Percentiles rank a stretch among this genome's conserved stretches.
phyloP scores from a whole-genome alignment of 1,140 invertebrate genomes.

The Tribolium madens region DNA sequence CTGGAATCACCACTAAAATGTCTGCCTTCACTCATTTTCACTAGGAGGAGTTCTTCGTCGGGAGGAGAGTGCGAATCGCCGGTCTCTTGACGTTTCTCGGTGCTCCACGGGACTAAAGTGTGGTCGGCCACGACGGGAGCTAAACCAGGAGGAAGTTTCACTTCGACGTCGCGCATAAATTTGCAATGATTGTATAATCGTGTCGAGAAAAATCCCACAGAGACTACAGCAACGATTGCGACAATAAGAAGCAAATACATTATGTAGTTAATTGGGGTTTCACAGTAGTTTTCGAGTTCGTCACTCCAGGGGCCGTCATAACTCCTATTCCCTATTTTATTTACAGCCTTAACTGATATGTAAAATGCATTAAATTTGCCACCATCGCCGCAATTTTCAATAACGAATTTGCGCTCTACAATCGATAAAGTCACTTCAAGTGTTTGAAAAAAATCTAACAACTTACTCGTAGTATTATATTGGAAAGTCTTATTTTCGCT shows the following conservation, averaged over 20 bases:
- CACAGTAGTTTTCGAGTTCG: constrained; percentile 53
- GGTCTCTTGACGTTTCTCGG: constrained; percentile 50
- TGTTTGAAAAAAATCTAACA: neutral
- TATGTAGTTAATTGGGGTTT: constrained; percentile 52
- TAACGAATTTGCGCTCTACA: constrained; percentile 61
- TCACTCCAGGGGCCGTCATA: constrained; percentile 68
- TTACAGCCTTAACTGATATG: constrained; percentile 59
- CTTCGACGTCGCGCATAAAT: constrained; percentile 69
- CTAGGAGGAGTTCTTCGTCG: constrained; percentile 60
- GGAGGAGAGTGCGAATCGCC: constrained; percentile 44
- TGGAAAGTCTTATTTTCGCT: constrained; percentile 55
- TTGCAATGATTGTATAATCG: constrained; percentile 68
- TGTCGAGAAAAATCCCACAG: constrained; percentile 63
- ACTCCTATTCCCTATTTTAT: constrained; percentile 48
- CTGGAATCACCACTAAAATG: constrained; percentile 70
- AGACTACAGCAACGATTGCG: constrained; percentile 57
- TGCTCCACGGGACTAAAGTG: constrained; percentile 43
- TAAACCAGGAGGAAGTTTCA: constrained; percentile 71
- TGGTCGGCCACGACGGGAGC: constrained; percentile 54
- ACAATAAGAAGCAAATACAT: constrained; percentile 64
- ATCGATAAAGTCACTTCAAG: constrained; percentile 9
- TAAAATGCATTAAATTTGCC: constrained; percentile 60
- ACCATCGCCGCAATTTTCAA: constrained; percentile 65
- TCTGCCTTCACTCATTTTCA: constrained; percentile 65
- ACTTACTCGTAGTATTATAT: constrained; percentile 64